phyloP scores from a whole-genome alignment of 2,888 invertebrate species.

The Protophormia terraenovae region DNA sequence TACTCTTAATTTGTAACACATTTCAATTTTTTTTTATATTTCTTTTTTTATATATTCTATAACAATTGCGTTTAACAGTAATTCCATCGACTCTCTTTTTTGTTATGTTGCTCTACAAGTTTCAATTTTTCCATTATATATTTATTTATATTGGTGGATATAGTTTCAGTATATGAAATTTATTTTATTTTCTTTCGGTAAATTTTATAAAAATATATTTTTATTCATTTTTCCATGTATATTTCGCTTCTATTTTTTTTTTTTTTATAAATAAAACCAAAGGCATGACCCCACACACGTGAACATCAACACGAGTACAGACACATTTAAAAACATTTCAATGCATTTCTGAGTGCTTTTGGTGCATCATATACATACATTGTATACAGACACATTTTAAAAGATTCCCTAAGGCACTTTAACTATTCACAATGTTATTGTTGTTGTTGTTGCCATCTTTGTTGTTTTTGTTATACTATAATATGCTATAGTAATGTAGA shows the following conservation, averaged over 20 bases:
- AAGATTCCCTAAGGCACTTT: constrained; percentile 42
- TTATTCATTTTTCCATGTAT: background rate
- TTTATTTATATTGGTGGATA: background rate
- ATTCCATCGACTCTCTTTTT: constrained; percentile 2
- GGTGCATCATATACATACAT: constrained; percentile 14
- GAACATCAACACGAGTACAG: background rate
- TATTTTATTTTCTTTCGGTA: background rate
- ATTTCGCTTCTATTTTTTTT: background rate
- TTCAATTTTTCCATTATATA: constrained; percentile 39
- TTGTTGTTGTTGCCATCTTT: background rate
- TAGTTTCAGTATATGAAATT: background rate
- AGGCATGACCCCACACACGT: constrained; percentile 49
- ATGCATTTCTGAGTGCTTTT: constrained; percentile 30
- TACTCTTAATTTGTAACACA: constrained; percentile 10
- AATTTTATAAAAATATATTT: constrained; percentile 10
- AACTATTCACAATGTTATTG: constrained; percentile 11
- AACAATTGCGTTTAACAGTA: constrained; percentile 53
- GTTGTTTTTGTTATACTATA: background rate
- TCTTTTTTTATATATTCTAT: background rate
- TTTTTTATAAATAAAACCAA: constrained; percentile 19
- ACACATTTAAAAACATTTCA: constrained; percentile 8
- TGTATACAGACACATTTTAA: background rate
- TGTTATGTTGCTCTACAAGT: constrained; percentile 8
- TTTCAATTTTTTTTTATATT: background rate
- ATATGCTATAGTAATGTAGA: background rate